Evolutionary conservation across 1,140 invertebrate genomes (phyloP), one percentile per base, ranked within the genome.

Genomic region (Agrilus planipennis): DNA sequence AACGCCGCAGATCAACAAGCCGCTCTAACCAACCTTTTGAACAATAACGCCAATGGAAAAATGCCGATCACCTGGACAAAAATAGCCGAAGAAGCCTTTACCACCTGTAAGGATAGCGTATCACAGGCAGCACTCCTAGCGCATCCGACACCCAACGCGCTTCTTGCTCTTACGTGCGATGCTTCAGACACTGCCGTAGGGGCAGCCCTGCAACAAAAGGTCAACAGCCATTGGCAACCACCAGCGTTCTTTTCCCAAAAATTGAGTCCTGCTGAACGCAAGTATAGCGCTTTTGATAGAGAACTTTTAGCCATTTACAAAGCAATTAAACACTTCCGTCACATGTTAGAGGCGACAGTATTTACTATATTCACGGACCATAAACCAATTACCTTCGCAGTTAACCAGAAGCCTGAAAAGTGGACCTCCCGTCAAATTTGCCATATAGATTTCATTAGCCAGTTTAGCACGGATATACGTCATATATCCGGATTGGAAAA

Each of bases 181-280:
- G 52, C 54, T 25, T 62, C 55, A 2, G 45, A 50, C 20, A 31
- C 15, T 18, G 39, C 42, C 9, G 47, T 53, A 2, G 59, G 53
- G 2, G 57, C 45, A 2, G 43, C 42, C 1, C 25, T 62, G 3
- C 48, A 62, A 32, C 57, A 62, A 46, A 15, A 15, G 6, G 23
- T 23, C 10, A 28, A 48, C 11, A 34, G 42, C 7, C 11, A 36
- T 2, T 53, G 51, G 46, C 37, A 55, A 44, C 64, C 62, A 6
- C 42, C 66, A 0, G 57, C 42, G 7, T 68, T 65, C 43, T 64
- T 59, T 36, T 57, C 51, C 5, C 55, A 50, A 34, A 58, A 54
- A 38, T 39, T 66, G 4, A 48, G 31, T 4, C 12, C 41, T 11
- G 15, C 57, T 2, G 39, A 63, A 34, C 34, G n/a, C 5, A 55